Evolutionary conservation across 2,888 invertebrate genomes (phyloP).

Genomic region (Oscheius sp.): DNA sequence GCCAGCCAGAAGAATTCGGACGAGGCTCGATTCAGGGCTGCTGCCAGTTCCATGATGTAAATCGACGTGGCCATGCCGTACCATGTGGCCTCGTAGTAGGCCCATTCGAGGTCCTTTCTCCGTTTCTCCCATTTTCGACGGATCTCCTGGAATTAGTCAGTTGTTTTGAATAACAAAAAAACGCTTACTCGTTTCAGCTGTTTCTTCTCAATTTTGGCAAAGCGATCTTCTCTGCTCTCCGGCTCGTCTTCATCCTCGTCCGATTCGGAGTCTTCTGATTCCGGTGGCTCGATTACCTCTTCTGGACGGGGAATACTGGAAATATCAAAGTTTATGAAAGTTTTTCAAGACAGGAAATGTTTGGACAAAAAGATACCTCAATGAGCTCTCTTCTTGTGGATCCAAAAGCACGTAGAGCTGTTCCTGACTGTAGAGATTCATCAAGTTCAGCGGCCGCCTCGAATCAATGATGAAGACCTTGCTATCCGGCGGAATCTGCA

Average conservation of each 20-base stretch:
- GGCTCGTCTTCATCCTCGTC: conserved; percentile 50
- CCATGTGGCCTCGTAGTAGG: conserved; percentile 66
- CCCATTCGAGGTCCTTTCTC: conserved; percentile 61
- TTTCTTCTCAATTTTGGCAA: conserved; percentile 41
- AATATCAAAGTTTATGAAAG: background rate
- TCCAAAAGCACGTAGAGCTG: conserved; percentile 49
- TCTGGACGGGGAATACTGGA: conserved; percentile 39
- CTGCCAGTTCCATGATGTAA: conserved; percentile 61
- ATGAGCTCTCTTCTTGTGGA: conserved; percentile 42
- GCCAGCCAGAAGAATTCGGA: conserved; percentile 68
- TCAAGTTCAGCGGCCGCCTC: conserved; percentile 65
- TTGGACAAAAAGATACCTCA: conserved; percentile 24
- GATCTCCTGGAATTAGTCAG: conserved; percentile 44
- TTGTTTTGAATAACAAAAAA: background rate
- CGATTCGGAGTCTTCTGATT: conserved; percentile 42
- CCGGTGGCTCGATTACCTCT: conserved; percentile 41
- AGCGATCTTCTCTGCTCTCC: conserved; percentile 35
- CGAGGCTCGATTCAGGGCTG: conserved; percentile 57
- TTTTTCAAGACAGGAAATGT: too few relatives aligned
- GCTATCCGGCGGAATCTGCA: conserved; percentile 48
- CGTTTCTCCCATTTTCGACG: conserved; percentile 57
- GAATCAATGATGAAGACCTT: conserved; percentile 65
- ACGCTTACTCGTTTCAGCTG: conserved; percentile 40
- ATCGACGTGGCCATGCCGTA: conserved; percentile 57
- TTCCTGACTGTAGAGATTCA: conserved; percentile 63